Base-by-base conservation (phyloP, 2,797 vertebrate genomes). In the Leuciscus waleckii region DNA sequence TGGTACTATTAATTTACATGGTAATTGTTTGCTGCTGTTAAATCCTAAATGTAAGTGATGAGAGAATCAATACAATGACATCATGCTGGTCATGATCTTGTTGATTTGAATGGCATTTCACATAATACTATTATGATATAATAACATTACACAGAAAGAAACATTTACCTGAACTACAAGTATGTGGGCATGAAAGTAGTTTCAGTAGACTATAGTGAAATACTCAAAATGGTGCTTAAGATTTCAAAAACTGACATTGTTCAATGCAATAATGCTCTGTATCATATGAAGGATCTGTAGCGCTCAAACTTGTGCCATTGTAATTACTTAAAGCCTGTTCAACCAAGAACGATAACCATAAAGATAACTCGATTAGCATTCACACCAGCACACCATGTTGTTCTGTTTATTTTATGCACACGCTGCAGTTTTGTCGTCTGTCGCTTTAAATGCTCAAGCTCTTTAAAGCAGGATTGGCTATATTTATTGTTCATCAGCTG, bases 71-170 rank as follows among this genome's bases (percentile, higher is more conserved):
- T 80, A 79, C 79, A 58, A 3, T 16, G 37, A 73, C 35, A 63
- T 79, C 78, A 82, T 82, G 80, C 80, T 82, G 80, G 68, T 63
- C 81, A 65, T 82, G 81, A 74, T 74, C 56, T n/a, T 49, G 56
- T 65, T 63, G 17, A 37, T 82, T 49, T 21, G 23, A 14, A 63
- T 23, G 13, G 14, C 26, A 46, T 23, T 73, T 29, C 23, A 46
- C 5, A 37, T n/a, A 35, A 39, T 26, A 16, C 56, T 16, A 32
- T 37, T 10, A 51, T 43, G 37, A 29, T 58, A 37, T 39, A 71
- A 71, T 71, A 11, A 58, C 54, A 32, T 61, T 32, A 21, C 41
- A 16, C 69, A 29, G 5, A 82, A 46, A 35, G 17, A 51, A 39
- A 16, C 63, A 46, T 61, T 32, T 41, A 61, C 19, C 21, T 82